Percentiles rank a stretch among this genome's conserved stretches.
Evolutionary conservation across 2,888 invertebrate species (phyloP).

Genomic region (Asteroscopus sphinx): DNA sequence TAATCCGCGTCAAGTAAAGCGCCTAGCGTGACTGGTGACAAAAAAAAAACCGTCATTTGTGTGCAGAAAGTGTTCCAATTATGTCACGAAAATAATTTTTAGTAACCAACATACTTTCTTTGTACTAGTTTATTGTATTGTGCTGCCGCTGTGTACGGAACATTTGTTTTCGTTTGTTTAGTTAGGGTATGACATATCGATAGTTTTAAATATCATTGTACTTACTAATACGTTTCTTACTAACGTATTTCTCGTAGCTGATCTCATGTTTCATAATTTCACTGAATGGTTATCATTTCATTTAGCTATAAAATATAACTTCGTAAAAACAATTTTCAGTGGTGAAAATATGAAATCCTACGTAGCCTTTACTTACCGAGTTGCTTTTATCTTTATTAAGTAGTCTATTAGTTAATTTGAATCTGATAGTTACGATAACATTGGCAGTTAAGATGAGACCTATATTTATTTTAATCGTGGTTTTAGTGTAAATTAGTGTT

Average conservation of each 20-base stretch:
- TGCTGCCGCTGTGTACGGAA: too few species aligned
- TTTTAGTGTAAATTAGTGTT: constrained; percentile 54
- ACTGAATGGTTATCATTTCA: constrained; percentile 46
- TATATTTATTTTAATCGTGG: constrained; percentile 61
- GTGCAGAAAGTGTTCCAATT: too few species aligned
- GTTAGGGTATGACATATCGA: too few species aligned
- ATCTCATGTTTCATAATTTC: constrained; percentile 56
- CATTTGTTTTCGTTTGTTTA: too few species aligned
- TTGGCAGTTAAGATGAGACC: constrained; percentile 52
- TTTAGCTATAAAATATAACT: constrained; percentile 34
- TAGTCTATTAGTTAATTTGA: constrained; percentile 58
- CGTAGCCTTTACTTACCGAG: constrained; percentile 45
- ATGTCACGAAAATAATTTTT: too few species aligned
- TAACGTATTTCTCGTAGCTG: constrained; percentile 50
- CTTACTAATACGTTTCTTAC: constrained; percentile 39
- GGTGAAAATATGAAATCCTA: constrained; percentile 47
- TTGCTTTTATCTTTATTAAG: constrained; percentile 61
- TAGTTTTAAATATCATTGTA: too few species aligned
- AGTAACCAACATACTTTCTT: too few species aligned
- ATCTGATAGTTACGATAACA: constrained; percentile 51
- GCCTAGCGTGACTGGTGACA: too few species aligned
- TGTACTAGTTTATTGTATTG: too few species aligned
- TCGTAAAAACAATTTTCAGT: constrained; percentile 36
- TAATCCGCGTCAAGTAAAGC: too few species aligned
- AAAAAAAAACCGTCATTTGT: too few species aligned